A percentile compares a stretch with the other conserved stretches of the same genome.
Conservation (phyloP, 2,888 invertebrate genomes). For the Chrysomela aeneicollis region DNA sequence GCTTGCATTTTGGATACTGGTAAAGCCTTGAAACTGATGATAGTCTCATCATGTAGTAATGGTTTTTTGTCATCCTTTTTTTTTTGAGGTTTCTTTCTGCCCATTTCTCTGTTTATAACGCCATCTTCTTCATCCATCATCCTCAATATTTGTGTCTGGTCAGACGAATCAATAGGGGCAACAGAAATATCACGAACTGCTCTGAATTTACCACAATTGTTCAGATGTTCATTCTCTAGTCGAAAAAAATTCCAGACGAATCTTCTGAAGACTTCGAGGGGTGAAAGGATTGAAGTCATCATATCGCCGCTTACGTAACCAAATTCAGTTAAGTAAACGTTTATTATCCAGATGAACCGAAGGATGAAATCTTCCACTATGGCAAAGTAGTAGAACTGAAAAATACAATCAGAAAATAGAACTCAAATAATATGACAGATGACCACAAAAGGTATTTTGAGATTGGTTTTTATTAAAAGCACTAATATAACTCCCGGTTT, state of each 20-base stretch:
- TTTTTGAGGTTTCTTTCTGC: constrained; percentile 48
- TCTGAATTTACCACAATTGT: constrained; percentile 89
- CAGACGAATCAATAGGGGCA: constrained; percentile 78
- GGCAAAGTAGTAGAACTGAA: constrained; percentile 82
- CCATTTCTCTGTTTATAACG: constrained; percentile 65
- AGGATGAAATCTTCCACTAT: constrained; percentile 82
- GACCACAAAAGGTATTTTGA: too few relatives aligned
- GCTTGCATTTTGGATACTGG: constrained; percentile 51
- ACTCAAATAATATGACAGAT: too few relatives aligned
- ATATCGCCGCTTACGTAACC: constrained; percentile 71
- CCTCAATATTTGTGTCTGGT: constrained; percentile 73
- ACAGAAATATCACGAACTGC: constrained; percentile 87
- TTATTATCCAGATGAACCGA: constrained; percentile 80
- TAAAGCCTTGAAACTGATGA: constrained; percentile 53
- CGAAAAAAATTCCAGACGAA: constrained; percentile 93
- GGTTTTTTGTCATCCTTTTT: constrained; percentile 62
- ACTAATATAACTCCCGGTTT: too few relatives aligned
- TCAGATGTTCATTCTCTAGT: constrained; percentile 87
- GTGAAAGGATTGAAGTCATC: constrained; percentile 71
- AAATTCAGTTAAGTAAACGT: constrained; percentile 73
- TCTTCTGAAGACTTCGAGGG: constrained; percentile 72
- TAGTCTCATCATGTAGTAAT: constrained; percentile 59
- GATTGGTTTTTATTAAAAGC: too few relatives aligned
- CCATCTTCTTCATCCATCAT: constrained; percentile 83
- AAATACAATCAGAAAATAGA: too few relatives aligned